phyloP scores from a whole-genome alignment of 2,888 invertebrate genomes.

The Ypsolopha sequella region DNA sequence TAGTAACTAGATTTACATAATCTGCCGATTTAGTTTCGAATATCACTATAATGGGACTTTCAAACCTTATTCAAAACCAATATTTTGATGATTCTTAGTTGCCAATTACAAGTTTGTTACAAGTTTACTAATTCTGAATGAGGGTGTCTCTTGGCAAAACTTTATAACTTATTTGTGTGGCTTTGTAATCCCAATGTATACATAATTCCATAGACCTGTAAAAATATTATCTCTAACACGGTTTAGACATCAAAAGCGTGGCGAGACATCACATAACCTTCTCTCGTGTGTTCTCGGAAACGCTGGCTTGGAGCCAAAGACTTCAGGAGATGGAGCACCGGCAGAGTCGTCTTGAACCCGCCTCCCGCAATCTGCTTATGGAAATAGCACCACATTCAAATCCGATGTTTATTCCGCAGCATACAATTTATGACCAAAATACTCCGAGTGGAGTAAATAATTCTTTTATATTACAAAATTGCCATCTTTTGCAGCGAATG shows the following conservation, averaged over 20 bases:
- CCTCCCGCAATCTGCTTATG: conserved; percentile 56
- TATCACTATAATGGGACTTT: too few relatives aligned
- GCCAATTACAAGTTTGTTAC: too few relatives aligned
- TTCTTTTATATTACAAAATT: neutral
- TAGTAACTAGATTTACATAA: too few relatives aligned
- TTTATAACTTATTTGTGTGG: too few relatives aligned
- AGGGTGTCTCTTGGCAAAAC: too few relatives aligned
- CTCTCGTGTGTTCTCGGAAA: conserved; percentile 59
- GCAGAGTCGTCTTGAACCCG: conserved; percentile 47
- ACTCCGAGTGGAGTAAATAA: neutral
- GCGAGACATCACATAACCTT: conserved; percentile 68
- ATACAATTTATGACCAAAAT: conserved; percentile 2
- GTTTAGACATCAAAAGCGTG: conserved; percentile 64
- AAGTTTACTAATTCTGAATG: too few relatives aligned
- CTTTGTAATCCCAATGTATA: too few relatives aligned
- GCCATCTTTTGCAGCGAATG: neutral
- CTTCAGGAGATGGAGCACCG: conserved; percentile 47
- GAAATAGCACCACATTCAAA: conserved; percentile 39
- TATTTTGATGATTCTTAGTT: too few relatives aligned
- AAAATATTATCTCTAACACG: conserved; percentile 54
- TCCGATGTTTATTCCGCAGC: conserved; percentile 38
- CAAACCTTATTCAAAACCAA: too few relatives aligned
- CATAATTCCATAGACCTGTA: conserved; percentile 5
- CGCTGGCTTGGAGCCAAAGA: conserved; percentile 51
- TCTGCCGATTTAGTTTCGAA: too few relatives aligned